phyloP scores from a whole-genome alignment of 2,888 invertebrate species.

The Sympetrum striolatum region DNA sequence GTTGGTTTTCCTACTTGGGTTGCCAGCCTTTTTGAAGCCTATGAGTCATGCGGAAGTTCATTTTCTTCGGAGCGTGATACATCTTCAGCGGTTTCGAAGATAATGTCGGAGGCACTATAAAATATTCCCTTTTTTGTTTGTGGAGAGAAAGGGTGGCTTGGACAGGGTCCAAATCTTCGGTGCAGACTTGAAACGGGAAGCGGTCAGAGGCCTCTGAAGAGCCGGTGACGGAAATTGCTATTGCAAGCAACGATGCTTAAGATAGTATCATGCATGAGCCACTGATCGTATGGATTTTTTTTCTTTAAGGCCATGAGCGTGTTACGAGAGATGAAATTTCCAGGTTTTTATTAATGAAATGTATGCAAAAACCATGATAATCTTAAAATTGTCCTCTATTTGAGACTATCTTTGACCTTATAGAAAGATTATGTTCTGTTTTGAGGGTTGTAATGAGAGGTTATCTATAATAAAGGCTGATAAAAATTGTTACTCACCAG shows the following conservation, averaged over 20 bases:
- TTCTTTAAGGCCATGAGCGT: too few species aligned
- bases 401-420: too few species aligned
- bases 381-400: too few species aligned
- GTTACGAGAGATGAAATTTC: too few species aligned
- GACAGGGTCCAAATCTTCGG: not conserved
- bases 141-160: not conserved
- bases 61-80: not conserved
- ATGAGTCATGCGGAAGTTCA: not conserved
- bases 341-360: too few species aligned
- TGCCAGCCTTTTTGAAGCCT: too few species aligned
- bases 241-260: not conserved
- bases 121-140: not conserved
- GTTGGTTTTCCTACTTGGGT: too few species aligned
- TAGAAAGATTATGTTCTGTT: too few species aligned
- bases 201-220: not conserved
- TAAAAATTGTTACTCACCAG: constrained; percentile 62
- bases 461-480: too few species aligned
- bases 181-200: not conserved
- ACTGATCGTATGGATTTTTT: not conserved
- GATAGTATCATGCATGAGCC: not conserved
- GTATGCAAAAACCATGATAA: too few species aligned
- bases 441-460: too few species aligned
- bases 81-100: not conserved
- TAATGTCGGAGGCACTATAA: not conserved
- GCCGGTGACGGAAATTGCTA: not conserved